These are phyloP conservation scores for Cremastinae sp. DNA, from an alignment of 2,888 invertebrate genomes.

Conservation along the genomic window DNA sequence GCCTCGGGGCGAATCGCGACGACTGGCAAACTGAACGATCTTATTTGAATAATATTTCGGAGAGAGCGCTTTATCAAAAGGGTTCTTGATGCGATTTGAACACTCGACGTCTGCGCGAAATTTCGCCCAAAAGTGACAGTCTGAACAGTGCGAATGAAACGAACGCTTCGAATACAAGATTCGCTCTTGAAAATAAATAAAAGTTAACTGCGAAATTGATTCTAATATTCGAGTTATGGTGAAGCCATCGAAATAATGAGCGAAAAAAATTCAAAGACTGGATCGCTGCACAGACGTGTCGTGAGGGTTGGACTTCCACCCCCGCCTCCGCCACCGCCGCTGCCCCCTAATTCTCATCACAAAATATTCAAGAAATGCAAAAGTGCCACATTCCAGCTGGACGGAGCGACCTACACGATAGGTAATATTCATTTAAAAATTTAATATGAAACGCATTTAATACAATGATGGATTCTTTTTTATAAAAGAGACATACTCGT, in stretches of 20 bases:
- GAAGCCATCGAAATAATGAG: conserved; percentile 65
- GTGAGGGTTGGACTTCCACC: conserved; percentile 60
- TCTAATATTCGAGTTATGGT: conserved; percentile 46
- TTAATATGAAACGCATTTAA: neutral
- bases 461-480: too few relatives aligned
- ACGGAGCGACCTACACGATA: conserved; percentile 93
- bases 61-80: conserved; percentile 29
- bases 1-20: neutral
- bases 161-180: conserved; percentile 19
- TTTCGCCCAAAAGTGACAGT: conserved; percentile 7
- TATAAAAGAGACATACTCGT: too few relatives aligned
- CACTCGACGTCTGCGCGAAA: neutral
- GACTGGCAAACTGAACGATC: conserved; percentile 14
- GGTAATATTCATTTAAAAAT: conserved; percentile 83
- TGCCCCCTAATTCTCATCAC: conserved; percentile 69
- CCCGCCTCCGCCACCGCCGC: conserved; percentile 67
- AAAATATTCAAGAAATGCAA: conserved; percentile 91
- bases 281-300: conserved; percentile 59
- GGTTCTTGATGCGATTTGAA: conserved; percentile 9
- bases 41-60: conserved; percentile 29
- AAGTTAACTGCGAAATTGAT: conserved; percentile 30
- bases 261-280: conserved; percentile 62
- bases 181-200: neutral
- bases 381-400: conserved; percentile 92
- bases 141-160: conserved; percentile 51